These are phyloP conservation scores for Bryconaethiops microstoma DNA, from an alignment of 2,797 vertebrate species.

Conservation along the genomic window DNA sequence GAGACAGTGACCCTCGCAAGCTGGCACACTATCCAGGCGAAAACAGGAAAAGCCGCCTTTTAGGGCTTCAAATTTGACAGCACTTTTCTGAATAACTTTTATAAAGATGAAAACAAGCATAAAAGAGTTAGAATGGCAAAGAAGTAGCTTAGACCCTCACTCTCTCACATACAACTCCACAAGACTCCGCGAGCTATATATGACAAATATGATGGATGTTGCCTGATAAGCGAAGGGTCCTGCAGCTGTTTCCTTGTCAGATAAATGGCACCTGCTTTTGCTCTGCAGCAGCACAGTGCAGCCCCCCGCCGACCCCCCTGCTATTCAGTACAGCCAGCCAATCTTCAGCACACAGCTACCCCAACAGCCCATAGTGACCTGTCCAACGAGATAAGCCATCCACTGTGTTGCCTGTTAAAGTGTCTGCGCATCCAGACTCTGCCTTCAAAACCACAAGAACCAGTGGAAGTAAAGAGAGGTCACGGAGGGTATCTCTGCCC, in stretches of 20 bases:
- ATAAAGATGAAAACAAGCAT: neutral
- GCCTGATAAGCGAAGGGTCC: conserved; percentile 18
- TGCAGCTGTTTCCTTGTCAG: conserved; percentile 29
- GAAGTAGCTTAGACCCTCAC: neutral
- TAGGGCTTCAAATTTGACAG: too few relatives aligned
- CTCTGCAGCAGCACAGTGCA: neutral
- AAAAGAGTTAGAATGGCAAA: neutral
- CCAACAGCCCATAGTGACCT: conserved; percentile 28
- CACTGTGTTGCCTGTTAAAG: conserved; percentile 43
- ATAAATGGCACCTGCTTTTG: conserved; percentile 22
- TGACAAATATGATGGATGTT: neutral
- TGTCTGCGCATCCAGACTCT: conserved; percentile 2
- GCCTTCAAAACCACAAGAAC: conserved; percentile 3
- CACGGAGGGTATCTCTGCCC: neutral
- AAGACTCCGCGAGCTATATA: neutral
- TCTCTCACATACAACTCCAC: neutral
- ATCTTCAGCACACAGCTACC: conserved; percentile 19
- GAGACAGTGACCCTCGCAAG: too few relatives aligned
- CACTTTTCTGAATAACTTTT: neutral
- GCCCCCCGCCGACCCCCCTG: too few relatives aligned
- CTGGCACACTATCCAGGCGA: too few relatives aligned
- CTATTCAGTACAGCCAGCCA: neutral
- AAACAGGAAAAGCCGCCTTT: neutral
- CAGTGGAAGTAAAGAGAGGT: conserved; percentile 11
- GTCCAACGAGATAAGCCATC: conserved; percentile 34